Base-by-base conservation (phyloP, 1,140 invertebrate species). In the Bilobella aurantiaca region DNA sequence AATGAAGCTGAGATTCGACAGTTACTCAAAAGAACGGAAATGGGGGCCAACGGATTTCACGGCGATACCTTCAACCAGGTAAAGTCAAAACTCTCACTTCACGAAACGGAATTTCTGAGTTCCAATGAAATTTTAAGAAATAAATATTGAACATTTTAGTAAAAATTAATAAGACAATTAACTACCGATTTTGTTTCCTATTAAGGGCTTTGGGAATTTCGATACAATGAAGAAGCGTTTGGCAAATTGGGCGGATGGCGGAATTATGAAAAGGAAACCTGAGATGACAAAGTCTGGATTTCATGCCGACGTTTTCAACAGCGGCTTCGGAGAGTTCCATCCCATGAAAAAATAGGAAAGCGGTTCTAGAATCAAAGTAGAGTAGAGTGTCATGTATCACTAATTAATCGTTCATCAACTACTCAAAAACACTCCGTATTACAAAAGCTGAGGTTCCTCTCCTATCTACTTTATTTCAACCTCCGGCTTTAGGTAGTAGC, bases 321-420 rank as follows among this genome's bases (percentile, higher is more conserved):
- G 75, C 62, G 78, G 79, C 1, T 81, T 81, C 64, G 80, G 79
- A 14, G 77, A 79, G 46, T 81, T 80, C 71, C 77, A 77, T 58
- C 77, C 79, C 0, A 78, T 80, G 74, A 76, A 78, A 63, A 78
- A 78, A 65, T 71, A 74, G 58, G 30, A n/a, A n/a, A n/a, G n/a
- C n/a, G n/a, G n/a, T n/a, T n/a, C n/a, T n/a, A n/a, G n/a, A n/a
- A n/a, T n/a, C n/a, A n/a, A n/a, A n/a, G n/a, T n/a, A n/a, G n/a
- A n/a, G n/a, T n/a, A n/a, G n/a, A n/a, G n/a, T n/a, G n/a, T n/a
- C n/a, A n/a, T n/a, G n/a, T n/a, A n/a, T n/a, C n/a, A n/a, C n/a
- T n/a, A n/a, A n/a, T n/a, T n/a, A n/a, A n/a, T n/a, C n/a, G n/a
- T n/a, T n/a, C n/a, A n/a, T n/a, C n/a, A n/a, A n/a, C n/a, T n/a